A percentile compares a stretch with the other conserved stretches of the same genome.
These are phyloP conservation scores for Jacana jacana DNA, from an alignment of 2,113 vertebrate genomes.

Conservation along the genomic window DNA sequence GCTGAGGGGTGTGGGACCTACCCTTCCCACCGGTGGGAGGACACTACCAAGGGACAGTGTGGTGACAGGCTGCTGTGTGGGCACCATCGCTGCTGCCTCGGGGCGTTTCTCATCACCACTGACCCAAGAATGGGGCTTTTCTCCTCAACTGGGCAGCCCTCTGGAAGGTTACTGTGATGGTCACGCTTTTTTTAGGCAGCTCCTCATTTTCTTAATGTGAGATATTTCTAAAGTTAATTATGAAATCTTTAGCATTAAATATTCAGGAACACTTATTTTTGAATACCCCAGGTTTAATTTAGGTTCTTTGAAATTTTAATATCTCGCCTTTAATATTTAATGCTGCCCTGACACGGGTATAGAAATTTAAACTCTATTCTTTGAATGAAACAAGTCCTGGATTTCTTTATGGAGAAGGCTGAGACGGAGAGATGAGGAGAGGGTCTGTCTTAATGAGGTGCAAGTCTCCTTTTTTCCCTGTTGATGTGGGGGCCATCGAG, in stretches of 20 bases:
- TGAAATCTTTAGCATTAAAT: slow-evolving; percentile 34
- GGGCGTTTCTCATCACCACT: rapidly evolving
- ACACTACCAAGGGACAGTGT: neutral
- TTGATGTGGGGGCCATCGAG: neutral
- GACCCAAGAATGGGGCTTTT: neutral
- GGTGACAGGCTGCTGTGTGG: neutral
- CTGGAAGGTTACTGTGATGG: neutral
- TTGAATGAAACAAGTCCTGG: neutral
- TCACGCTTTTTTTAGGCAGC: neutral
- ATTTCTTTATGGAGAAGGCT: neutral
- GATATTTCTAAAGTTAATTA: slow-evolving; percentile 49
- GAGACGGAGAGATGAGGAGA: neutral
- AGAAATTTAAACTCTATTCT: neutral
- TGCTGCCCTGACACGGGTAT: neutral
- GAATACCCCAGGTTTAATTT: slow-evolving; percentile 58
- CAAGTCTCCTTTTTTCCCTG: neutral
- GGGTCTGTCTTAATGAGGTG: neutral
- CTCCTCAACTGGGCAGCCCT: neutral
- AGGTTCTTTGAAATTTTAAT: slow-evolving; percentile 65
- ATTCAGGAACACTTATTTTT: slow-evolving; percentile 61
- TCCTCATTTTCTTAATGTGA: neutral
- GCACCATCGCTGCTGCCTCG: neutral
- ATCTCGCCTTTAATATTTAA: slow-evolving; percentile 65
- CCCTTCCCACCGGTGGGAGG: neutral
- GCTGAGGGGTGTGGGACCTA: neutral